Evolutionary conservation across 1,140 invertebrate species (phyloP).

Genomic region (Steinernema khuongi): DNA sequence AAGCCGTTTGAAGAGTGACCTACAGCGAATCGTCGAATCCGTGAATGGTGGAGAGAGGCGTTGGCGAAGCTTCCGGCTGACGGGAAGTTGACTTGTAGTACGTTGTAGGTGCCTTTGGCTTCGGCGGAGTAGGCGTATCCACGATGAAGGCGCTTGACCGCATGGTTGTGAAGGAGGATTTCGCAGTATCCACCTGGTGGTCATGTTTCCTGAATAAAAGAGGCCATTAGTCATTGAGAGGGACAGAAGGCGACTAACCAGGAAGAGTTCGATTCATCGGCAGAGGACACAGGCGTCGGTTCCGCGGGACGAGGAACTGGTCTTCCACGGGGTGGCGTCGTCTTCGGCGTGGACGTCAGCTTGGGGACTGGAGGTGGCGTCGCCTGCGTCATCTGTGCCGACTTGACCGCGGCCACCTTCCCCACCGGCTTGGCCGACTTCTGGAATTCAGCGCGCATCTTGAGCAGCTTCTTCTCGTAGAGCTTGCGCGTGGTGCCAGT

Average conservation of each 20-base stretch:
- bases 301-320: not conserved
- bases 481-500: conserved; percentile 45
- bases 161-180: no score
- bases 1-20: no score
- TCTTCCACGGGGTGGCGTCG: conserved; percentile 7
- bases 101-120: not conserved
- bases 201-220: no score
- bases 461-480: conserved; percentile 48
- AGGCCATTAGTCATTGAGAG: no score
- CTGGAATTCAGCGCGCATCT: conserved; percentile 26
- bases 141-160: no score
- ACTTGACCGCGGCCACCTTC: conserved; percentile 10
- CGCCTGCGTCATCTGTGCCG: conserved; percentile 17
- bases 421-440: conserved; percentile 11
- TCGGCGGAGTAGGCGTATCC: not conserved
- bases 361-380: not conserved
- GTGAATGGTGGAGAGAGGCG: not conserved
- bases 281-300: no score
- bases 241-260: no score
- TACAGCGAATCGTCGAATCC: conserved; percentile 23
- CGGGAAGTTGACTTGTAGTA: conserved; percentile 26
- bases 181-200: no score
- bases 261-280: no score
- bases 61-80: conserved; percentile 27
- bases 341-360: not conserved